phyloP scores from a whole-genome alignment of 2,888 invertebrate genomes.

The Drosophila subquinaria region DNA sequence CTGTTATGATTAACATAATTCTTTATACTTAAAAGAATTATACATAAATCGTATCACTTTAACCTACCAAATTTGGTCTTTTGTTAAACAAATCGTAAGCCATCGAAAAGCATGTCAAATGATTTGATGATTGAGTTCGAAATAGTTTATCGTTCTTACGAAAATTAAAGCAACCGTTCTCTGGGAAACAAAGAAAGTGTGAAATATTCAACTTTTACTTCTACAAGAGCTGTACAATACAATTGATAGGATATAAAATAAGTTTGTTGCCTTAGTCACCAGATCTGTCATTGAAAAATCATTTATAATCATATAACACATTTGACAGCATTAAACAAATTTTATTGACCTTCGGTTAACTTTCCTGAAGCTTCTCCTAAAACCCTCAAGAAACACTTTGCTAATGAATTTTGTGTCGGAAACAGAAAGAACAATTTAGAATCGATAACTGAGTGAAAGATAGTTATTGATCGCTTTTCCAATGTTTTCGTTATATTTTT shows the following conservation, averaged over 20 bases:
- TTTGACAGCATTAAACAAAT: conserved; percentile 23
- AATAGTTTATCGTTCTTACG: conserved; percentile 6
- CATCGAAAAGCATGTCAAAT: conserved; percentile 25
- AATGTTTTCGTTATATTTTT: conserved; percentile 19
- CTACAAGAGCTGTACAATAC: background rate
- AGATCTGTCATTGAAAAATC: conserved; percentile 16
- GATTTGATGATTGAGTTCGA: conserved; percentile 12
- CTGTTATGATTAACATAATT: conserved; percentile 47
- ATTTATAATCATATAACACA: conserved; percentile 21
- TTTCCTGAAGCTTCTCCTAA: conserved; percentile 26
- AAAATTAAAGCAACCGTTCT: conserved; percentile 15
- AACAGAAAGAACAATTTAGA: conserved; percentile 16
- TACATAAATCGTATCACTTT: conserved; percentile 27
- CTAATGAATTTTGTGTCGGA: conserved; percentile 14
- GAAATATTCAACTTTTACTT: conserved; percentile 15
- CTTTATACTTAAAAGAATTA: conserved; percentile 8
- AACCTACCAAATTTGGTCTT: conserved; percentile 29
- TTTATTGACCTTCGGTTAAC: conserved; percentile 41
- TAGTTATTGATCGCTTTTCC: conserved; percentile 13
- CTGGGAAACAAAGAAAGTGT: background rate
- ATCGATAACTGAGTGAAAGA: conserved; percentile 6
- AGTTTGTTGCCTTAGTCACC: conserved; percentile 19
- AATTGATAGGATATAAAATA: conserved; percentile 16
- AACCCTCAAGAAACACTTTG: background rate
- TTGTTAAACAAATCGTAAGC: conserved; percentile 39